Conservation (phyloP, 2,797 vertebrate genomes). For the Gymnodraco acuticeps region DNA sequence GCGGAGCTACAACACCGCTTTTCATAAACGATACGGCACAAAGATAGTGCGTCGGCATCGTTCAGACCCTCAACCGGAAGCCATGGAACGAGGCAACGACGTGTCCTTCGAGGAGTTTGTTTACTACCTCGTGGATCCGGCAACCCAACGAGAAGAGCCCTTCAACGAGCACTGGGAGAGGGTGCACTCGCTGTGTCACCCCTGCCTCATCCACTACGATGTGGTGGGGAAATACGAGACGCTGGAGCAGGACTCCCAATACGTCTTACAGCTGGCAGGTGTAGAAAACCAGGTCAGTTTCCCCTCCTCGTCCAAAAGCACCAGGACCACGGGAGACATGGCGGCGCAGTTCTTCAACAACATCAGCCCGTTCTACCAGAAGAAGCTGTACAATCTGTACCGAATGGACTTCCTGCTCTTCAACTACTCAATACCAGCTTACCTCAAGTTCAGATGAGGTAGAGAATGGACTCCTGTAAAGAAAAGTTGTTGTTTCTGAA, state of each 20-base stretch:
- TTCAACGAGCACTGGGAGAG: slow-evolving; percentile 96
- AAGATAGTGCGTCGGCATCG: slow-evolving; percentile 90
- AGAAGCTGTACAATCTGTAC: slow-evolving; percentile 92
- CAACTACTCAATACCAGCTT: slow-evolving; percentile 91
- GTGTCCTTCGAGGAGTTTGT: slow-evolving; percentile 93
- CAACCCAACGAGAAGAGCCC: slow-evolving; percentile 89
- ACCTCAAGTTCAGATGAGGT: slow-evolving; percentile 89
- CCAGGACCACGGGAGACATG: slow-evolving; percentile 85
- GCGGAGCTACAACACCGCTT: slow-evolving; percentile 90
- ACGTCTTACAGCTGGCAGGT: slow-evolving; percentile 89
- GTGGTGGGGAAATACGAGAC: slow-evolving; percentile 95
- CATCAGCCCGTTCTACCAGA: slow-evolving; percentile 93
- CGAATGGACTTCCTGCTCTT: slow-evolving; percentile 95
- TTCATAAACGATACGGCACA: slow-evolving; percentile 91
- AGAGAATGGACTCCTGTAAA: slow-evolving; percentile 11
- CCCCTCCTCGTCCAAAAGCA: slow-evolving; percentile 85
- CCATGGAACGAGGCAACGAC: slow-evolving; percentile 87
- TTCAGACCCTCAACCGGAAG: slow-evolving; percentile 79
- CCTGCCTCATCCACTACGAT: slow-evolving; percentile 92
- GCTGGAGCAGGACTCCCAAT: slow-evolving; percentile 89
- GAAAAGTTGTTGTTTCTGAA: background rate
- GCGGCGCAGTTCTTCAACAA: slow-evolving; percentile 89
- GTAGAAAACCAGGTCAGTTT: slow-evolving; percentile 85
- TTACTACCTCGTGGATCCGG: slow-evolving; percentile 91
- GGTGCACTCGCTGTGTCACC: slow-evolving; percentile 92